Evolutionary conservation across 30 jellyfish, hydroid and myxozoan genomes (phyloP).

Genomic region (Pelagia noctiluca): DNA sequence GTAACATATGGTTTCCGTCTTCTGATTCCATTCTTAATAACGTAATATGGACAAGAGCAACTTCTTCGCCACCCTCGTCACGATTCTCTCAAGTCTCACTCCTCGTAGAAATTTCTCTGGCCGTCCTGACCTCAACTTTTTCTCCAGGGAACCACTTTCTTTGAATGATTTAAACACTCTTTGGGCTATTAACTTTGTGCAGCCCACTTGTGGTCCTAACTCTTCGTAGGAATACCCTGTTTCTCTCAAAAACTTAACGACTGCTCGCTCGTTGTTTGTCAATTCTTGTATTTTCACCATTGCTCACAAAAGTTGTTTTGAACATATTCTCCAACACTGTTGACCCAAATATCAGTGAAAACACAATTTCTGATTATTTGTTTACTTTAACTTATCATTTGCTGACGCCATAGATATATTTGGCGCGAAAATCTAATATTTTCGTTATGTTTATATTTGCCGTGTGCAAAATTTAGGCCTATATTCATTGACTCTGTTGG

Average conservation of each 20-base stretch:
- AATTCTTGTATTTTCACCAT: not conserved
- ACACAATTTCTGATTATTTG: not conserved
- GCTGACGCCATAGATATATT: too few species aligned
- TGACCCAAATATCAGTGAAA: not conserved
- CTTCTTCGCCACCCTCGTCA: constrained; percentile 4
- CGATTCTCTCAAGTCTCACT: not conserved
- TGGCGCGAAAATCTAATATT: too few species aligned
- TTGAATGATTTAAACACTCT: not conserved
- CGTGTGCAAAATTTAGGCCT: not conserved
- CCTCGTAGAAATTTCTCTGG: not conserved
- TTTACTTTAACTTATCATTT: not conserved
- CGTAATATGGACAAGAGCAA: not conserved
- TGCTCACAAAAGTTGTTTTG: not conserved
- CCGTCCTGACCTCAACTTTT: not conserved
- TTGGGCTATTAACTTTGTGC: not conserved
- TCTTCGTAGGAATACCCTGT: not conserved
- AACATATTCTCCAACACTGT: too few species aligned
- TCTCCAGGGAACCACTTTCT: constrained; percentile 4
- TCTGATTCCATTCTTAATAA: not conserved
- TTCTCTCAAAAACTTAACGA: not conserved
- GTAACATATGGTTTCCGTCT: not conserved
- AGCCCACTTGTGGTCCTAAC: not conserved
- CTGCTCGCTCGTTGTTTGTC: not conserved
- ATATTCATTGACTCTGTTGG: not conserved
- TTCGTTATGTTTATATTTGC: too few species aligned